A percentile compares a stretch with the other conserved stretches of the same genome.
Evolutionary conservation across 2,113 vertebrate genomes (phyloP).

Genomic region (Paedocypris sp.): DNA sequence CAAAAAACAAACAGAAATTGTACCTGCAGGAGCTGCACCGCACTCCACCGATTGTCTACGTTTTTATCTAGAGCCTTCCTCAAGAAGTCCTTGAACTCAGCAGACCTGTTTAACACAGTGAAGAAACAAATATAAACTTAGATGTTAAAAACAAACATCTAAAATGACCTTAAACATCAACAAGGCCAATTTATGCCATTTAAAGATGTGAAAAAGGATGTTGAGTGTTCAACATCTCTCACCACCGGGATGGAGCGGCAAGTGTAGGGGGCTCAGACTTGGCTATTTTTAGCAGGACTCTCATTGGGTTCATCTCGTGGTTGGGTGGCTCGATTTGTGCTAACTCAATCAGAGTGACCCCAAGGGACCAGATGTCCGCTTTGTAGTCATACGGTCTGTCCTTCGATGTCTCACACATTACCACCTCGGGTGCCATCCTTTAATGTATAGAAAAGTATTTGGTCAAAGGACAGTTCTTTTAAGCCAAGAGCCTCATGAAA

Average conservation of each 20-base stretch:
- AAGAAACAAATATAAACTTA: not conserved
- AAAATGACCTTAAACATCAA: not conserved
- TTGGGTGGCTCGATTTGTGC: conserved; percentile 96
- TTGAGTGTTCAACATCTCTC: conserved; percentile 37
- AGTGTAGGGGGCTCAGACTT: conserved; percentile 90
- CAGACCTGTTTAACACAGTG: conserved; percentile 67
- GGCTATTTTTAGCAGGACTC: conserved; percentile 94
- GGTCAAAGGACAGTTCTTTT: not conserved
- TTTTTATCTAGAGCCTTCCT: conserved; percentile 93
- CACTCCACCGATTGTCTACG: conserved; percentile 81
- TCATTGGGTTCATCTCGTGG: conserved; percentile 96
- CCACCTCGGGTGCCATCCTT: conserved; percentile 99
- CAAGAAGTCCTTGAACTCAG: conserved; percentile 90
- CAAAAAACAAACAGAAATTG: not conserved
- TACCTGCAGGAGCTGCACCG: conserved; percentile 83
- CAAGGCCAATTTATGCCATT: not conserved
- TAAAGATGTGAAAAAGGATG: conserved; percentile 14
- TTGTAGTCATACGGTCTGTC: conserved; percentile 96
- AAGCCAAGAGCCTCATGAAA: not conserved
- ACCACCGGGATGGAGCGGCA: conserved; percentile 91
- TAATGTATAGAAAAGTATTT: not conserved
- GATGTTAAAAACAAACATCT: not conserved
- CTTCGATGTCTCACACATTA: conserved; percentile 98
- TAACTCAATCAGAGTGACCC: conserved; percentile 95
- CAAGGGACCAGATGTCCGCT: conserved; percentile 96